Percentiles rank a stretch among this genome's conserved stretches.
Conservation (phyloP, 1,140 invertebrate genomes). For the Sipha flava region DNA sequence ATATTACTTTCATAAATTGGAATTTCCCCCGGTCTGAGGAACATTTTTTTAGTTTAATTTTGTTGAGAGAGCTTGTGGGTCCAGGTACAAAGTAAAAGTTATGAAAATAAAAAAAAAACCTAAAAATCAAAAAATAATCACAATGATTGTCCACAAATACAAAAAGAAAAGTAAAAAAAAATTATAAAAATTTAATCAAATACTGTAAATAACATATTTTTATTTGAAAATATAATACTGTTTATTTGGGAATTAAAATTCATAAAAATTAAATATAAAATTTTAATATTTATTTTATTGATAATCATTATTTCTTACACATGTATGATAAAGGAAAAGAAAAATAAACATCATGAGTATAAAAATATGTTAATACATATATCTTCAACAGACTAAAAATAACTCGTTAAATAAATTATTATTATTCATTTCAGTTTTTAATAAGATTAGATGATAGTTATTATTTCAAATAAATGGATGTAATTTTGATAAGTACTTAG, state of each 20-base stretch:
- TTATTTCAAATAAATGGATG: neutral
- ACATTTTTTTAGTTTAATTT: neutral
- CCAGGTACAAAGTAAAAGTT: neutral
- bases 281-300: neutral
- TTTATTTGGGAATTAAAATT: neutral
- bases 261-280: neutral
- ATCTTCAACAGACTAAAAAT: neutral
- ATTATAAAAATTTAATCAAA: neutral
- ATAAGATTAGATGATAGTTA: no score
- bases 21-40: neutral
- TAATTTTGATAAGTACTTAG: neutral
- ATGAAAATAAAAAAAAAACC: neutral
- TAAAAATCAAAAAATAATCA: neutral
- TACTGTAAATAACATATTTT: neutral
- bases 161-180: neutral
- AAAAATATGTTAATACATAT: neutral
- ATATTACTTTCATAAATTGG: neutral
- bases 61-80: neutral
- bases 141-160: constrained; percentile 13
- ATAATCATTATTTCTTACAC: neutral
- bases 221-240: neutral
- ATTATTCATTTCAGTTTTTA: neutral
- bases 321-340: neutral
- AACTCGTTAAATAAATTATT: neutral
- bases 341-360: neutral